Conservation (phyloP, 2,797 vertebrate species). For the Gymnoscopelus braueri region DNA sequence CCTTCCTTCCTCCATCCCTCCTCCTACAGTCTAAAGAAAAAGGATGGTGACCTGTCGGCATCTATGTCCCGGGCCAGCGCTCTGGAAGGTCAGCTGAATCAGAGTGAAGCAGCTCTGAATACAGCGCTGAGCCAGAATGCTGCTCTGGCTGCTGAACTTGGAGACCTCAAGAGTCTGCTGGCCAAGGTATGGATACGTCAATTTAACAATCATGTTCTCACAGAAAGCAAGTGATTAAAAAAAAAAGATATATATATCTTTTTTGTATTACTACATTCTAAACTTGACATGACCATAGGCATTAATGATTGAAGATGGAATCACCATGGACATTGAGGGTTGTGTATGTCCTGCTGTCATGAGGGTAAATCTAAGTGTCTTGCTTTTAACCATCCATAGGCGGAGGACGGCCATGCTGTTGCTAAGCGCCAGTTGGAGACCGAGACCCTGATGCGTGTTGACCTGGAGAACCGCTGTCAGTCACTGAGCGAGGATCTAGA, state of each 20-base stretch:
- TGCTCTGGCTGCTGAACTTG: slow-evolving; percentile 83
- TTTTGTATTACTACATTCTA: too few relatives aligned
- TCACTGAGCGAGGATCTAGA: slow-evolving; percentile 93
- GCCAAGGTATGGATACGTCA: slow-evolving; percentile 82
- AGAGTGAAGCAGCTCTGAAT: slow-evolving; percentile 88
- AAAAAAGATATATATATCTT: too few relatives aligned
- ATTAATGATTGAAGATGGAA: too few relatives aligned
- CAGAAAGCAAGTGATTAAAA: too few relatives aligned
- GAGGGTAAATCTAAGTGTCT: not conserved
- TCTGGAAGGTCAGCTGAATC: slow-evolving; percentile 89
- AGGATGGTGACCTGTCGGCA: slow-evolving; percentile 86
- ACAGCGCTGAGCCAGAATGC: slow-evolving; percentile 88
- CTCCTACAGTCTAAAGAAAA: slow-evolving; percentile 88
- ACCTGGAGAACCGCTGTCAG: slow-evolving; percentile 95
- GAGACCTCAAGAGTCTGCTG: slow-evolving; percentile 86
- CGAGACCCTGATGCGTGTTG: slow-evolving; percentile 94
- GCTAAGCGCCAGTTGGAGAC: slow-evolving; percentile 94
- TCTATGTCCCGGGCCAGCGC: slow-evolving; percentile 87
- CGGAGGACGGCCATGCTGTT: slow-evolving; percentile 85
- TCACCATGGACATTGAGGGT: too few relatives aligned
- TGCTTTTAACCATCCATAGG: slow-evolving; percentile 46
- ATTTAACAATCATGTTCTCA: too few relatives aligned
- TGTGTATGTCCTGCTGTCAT: too few relatives aligned
- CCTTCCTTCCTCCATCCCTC: not conserved
- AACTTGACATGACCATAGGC: too few relatives aligned